Base-by-base conservation (phyloP, 2,888 invertebrate species). In the Chloromyia formosa region DNA sequence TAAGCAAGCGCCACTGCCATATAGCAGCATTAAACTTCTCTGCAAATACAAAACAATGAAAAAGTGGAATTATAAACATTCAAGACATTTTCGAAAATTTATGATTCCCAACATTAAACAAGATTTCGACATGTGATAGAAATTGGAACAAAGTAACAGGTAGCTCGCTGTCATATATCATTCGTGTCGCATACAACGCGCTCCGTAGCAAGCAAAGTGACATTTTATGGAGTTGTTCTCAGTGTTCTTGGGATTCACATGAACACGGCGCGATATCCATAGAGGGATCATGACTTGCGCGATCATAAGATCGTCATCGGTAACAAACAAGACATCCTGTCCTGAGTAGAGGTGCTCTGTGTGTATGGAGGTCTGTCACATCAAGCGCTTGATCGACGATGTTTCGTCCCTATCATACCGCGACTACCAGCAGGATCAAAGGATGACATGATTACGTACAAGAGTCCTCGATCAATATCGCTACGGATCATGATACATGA, bases 341-440 rank as follows among this genome's bases (percentile, higher is more conserved):
- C 27, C 27, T 4, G 27, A 35, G 2, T 7, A 35, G 35, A 20
- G 40, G 42, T 71, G 40, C 71, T 14, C n/a, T 23, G 27, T 16
- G 56, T 71, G 58, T 54, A 20, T 10, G 69, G 56, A 40, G 71
- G 68, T 69, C 71, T 40, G 20, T 42, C 71, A 40, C 42, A 71
- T 56, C 71, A 58, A 60, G 20, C 35, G 42, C 35, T 71, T 49
- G 54, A 54, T 71, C 16, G 71, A 58, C 58, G 71, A 58, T 40
- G 40, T 58, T 56, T 71, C 49, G 27, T 71, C 35, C 40, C 16
- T 53, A 12, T 35, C 40, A 40, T 16, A 58, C 20, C 56, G 27
- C 27, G 27, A 35, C 27, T 69, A 71, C 71, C 71, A 71, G 71
- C 71, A 71, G 71, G 71, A 71, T 71, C 56, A 71, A 71, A 16